phyloP scores from a whole-genome alignment of 2,113 vertebrate species.

The Pollimyrus isidori region DNA sequence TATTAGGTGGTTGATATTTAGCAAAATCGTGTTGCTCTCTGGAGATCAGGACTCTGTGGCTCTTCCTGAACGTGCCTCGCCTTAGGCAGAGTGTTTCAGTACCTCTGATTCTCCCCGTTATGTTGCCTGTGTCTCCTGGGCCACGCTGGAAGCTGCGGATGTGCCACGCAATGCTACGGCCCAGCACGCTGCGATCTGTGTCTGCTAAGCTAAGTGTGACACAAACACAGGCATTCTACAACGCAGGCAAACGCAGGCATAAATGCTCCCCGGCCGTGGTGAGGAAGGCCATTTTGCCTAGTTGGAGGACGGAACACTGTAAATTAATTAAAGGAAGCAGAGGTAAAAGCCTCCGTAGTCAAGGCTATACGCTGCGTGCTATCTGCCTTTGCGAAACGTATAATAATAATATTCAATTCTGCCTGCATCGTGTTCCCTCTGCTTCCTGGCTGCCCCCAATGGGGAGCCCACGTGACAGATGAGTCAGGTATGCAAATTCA shows the following conservation, averaged over 20 bases:
- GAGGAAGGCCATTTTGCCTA: constrained; percentile 1
- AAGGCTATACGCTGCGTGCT: neutral
- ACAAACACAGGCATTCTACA: neutral
- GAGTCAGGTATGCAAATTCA: constrained; percentile 45
- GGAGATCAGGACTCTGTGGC: neutral
- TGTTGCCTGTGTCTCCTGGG: neutral
- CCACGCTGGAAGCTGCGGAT: neutral
- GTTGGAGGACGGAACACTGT: neutral
- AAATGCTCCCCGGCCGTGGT: neutral
- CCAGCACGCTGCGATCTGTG: neutral
- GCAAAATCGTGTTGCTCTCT: neutral
- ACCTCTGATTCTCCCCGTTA: neutral
- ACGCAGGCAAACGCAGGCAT: neutral
- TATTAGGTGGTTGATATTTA: neutral
- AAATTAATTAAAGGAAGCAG: neutral
- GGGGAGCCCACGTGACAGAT: constrained; percentile 39
- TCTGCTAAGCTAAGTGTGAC: neutral
- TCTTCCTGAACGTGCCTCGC: neutral
- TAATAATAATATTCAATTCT: neutral
- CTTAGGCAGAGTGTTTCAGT: neutral
- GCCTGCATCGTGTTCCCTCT: neutral
- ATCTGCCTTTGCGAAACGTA: neutral
- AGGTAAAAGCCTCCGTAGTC: neutral
- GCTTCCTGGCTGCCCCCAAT: constrained; percentile 22
- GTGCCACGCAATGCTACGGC: neutral